Base-by-base conservation (phyloP, 2,113 vertebrate species). In the Oenanthe oenanthe region DNA sequence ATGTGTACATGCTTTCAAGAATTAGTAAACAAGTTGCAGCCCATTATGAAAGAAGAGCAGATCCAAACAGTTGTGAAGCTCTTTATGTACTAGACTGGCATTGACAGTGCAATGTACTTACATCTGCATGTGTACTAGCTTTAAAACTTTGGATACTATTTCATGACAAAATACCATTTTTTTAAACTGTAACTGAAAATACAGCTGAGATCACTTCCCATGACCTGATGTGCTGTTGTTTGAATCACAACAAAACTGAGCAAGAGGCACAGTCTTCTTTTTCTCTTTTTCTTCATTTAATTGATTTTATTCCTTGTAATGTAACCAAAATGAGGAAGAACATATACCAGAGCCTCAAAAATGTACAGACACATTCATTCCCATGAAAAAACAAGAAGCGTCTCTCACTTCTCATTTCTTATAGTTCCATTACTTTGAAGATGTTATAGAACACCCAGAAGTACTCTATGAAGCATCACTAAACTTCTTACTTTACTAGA, bases 1-100 rank as follows among this genome's bases (percentile, higher is more conserved):
- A 96, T 92, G 92, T 88, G 94, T 97, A 95, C 93, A 96, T 90
- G 93, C 94, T 96, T 97, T 96, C 92, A 94, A 94, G 93, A 87
- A 94, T 89, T 95, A 96, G 94, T 79, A 97, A 97, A 95, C 90
- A 95, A 88, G 65, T 89, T 95, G 70, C 72, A 95, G 78, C 66
- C 82, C 92, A 97, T 97, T 97, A 96, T 91, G 93, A 96, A 98
- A 96, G 78, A 97, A 93, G 91, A 94, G 58, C 76, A 83, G 74
- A 94, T 53, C 22, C 82, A 56, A 85, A 94, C 20, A 88, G 72
- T 77, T 76, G 74, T 77, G 88, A 70, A 91, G 92, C 51, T 91
- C 50, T 87, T 84, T 74, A 51, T 47, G 25, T 28, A 81, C 60
- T 48, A 42, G 60, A 93, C 0, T 43, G 71, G 67, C 45, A 70